Conservation (phyloP, 1,140 invertebrate genomes). For the Cotesia typhae region DNA sequence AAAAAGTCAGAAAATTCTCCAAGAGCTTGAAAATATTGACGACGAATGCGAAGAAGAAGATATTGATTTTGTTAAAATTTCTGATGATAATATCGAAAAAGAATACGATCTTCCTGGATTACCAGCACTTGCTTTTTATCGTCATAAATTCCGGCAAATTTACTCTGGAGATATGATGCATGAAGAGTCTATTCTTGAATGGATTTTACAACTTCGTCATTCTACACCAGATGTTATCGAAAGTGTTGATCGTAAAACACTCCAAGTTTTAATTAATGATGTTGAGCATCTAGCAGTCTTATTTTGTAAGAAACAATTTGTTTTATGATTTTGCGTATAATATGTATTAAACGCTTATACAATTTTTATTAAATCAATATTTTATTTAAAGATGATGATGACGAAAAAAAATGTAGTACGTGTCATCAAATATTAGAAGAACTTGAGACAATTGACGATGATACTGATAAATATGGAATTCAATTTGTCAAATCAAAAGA, state of each 20-base stretch:
- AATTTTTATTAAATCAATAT: constrained; percentile 28
- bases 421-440: constrained; percentile 87
- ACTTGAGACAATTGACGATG: constrained; percentile 93
- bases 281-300: constrained; percentile 92
- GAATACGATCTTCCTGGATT: constrained; percentile 87
- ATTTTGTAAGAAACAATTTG: constrained; percentile 79
- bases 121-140: constrained; percentile 88
- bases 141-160: constrained; percentile 89
- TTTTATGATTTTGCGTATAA: background rate
- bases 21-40: constrained; percentile 93
- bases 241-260: constrained; percentile 87
- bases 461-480: constrained; percentile 90
- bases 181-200: constrained; percentile 89
- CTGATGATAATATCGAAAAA: constrained; percentile 86
- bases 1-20: constrained; percentile 87
- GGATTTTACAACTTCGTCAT: constrained; percentile 87
- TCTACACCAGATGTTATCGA: constrained; percentile 89
- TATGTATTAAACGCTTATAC: background rate
- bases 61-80: constrained; percentile 93
- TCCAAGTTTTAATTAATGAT: constrained; percentile 88
- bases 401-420: constrained; percentile 72
- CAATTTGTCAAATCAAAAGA: constrained; percentile 95
- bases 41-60: constrained; percentile 92
- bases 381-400: constrained; percentile 75
- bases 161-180: constrained; percentile 89